Evolutionary conservation across 2,888 invertebrate species (phyloP).

Genomic region (Ferrisia virgata): DNA sequence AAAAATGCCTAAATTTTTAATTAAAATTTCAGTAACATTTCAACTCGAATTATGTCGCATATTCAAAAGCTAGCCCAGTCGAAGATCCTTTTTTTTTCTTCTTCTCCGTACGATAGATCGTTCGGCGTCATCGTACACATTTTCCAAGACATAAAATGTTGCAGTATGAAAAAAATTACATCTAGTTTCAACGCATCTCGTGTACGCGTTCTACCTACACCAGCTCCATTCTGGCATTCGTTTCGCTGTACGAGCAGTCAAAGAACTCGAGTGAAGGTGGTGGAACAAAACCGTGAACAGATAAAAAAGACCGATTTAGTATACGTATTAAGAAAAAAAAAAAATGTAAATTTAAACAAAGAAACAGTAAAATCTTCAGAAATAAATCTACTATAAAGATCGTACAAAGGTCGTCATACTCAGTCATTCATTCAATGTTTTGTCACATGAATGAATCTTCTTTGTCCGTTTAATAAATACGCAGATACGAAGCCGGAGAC

Average conservation of each 20-base stretch:
- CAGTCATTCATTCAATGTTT: slow-evolving; percentile 27
- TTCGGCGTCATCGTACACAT: no score
- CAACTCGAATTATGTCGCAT: no score
- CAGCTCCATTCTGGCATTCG: not conserved
- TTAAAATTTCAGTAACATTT: no score
- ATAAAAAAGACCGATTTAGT: slow-evolving; percentile 26
- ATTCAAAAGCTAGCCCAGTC: no score
- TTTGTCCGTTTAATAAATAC: slow-evolving; percentile 1
- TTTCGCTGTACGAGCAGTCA: not conserved
- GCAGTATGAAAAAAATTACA: not conserved
- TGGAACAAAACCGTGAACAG: slow-evolving; percentile 3
- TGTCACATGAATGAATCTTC: slow-evolving; percentile 27
- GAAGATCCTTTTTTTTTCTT: no score
- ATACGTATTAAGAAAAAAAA: not conserved
- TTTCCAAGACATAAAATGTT: not conserved
- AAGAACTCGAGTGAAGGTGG: not conserved
- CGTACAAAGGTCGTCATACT: slow-evolving; percentile 21
- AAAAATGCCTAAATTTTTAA: no score
- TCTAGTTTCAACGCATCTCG: not conserved
- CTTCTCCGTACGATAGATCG: no score
- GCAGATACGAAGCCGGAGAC: not conserved
- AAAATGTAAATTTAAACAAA: slow-evolving; percentile 24
- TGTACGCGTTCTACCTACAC: not conserved
- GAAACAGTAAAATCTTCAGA: slow-evolving; percentile 22
- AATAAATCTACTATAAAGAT: slow-evolving; percentile 25